Evolutionary conservation across 2,888 invertebrate species (phyloP).

Genomic region (Hydriomena furcata): DNA sequence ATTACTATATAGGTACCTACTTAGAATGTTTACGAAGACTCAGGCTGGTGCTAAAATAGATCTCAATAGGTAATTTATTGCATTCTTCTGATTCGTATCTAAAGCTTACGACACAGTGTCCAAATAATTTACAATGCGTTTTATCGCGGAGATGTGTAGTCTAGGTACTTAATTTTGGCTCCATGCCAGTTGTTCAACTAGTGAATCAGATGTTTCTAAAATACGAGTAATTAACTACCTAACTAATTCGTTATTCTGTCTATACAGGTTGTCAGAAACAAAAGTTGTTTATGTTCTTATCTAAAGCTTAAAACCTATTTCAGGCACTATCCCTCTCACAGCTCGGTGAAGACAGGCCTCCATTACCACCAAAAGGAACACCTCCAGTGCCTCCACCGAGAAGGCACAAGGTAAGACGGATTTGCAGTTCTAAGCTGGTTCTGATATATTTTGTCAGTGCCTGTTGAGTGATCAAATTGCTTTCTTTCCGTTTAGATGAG

Average conservation of each 20-base stretch:
- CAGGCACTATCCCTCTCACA: slow-evolving; percentile 68
- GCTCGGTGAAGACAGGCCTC: slow-evolving; percentile 72
- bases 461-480: neutral
- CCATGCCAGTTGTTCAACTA: slow-evolving; percentile 22
- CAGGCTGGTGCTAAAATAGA: too few species aligned
- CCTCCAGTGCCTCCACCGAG: slow-evolving; percentile 79
- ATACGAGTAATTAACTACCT: too few species aligned
- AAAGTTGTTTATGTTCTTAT: too few species aligned
- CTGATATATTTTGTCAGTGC: neutral
- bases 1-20: too few species aligned
- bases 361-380: slow-evolving; percentile 72
- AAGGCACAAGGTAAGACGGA: slow-evolving; percentile 65
- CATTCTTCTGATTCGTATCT: slow-evolving; percentile 7
- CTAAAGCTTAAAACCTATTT: slow-evolving; percentile 1
- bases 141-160: slow-evolving; percentile 15
- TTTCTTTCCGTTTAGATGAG: slow-evolving; percentile 39
- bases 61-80: slow-evolving; percentile 23
- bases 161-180: slow-evolving; percentile 25
- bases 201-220: slow-evolving; percentile 10
- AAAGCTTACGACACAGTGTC: slow-evolving; percentile 14
- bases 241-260: too few species aligned
- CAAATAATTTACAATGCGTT: slow-evolving; percentile 28
- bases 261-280: too few species aligned
- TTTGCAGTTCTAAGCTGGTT: too few species aligned
- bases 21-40: too few species aligned